Evolutionary conservation across 2,888 invertebrate genomes (phyloP), one percentile per base, ranked within the genome.

Genomic region (Platycnemis pennipes): DNA sequence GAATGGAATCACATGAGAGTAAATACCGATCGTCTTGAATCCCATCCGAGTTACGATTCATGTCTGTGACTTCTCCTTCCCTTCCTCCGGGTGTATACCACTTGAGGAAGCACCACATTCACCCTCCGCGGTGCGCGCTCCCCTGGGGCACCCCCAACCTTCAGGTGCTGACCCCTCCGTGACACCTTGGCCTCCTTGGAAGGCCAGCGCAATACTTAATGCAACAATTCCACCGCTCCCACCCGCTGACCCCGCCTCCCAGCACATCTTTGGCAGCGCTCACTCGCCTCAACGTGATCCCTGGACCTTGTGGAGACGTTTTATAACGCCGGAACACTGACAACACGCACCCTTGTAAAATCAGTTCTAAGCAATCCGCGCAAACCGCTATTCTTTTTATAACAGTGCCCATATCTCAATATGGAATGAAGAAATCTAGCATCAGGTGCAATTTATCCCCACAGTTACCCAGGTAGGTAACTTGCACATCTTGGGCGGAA

Each of bases 141-240:
- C n/a, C n/a, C 45, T 44, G n/a, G 46, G 44, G 22, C 44, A 19
- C 0, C 16, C 63, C 91, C 45, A 63, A 5, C 16, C 56, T 22
- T 42, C 11, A 46, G 45, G 22, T 31, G 22, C 26, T 37, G 42
- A 37, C 87, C n/a, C 56, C 53, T 26, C 56, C 19, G n/a, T 63
- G 91, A 91, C 91, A 63, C 91, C 63, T 63, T 91, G 56, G 63
- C 91, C 91, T 91, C 91, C 63, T 91, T 91, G 42, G 63, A 37
- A 56, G 56, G 42, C 56, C 26, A 8, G 56, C 56, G 89, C 56
- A 26, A 89, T 89, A 56, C 89, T 89, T 89, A 89, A 89, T 89
- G 89, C 56, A 89, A 63, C 89, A 56, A 89, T 26, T 44, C 89
- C 42, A 37, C 42, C 89, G 19, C 42, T 31, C 31, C 11, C 63